These are phyloP conservation scores for Cephus spinipes DNA, from an alignment of 2,888 invertebrate species.

Conservation along the genomic window DNA sequence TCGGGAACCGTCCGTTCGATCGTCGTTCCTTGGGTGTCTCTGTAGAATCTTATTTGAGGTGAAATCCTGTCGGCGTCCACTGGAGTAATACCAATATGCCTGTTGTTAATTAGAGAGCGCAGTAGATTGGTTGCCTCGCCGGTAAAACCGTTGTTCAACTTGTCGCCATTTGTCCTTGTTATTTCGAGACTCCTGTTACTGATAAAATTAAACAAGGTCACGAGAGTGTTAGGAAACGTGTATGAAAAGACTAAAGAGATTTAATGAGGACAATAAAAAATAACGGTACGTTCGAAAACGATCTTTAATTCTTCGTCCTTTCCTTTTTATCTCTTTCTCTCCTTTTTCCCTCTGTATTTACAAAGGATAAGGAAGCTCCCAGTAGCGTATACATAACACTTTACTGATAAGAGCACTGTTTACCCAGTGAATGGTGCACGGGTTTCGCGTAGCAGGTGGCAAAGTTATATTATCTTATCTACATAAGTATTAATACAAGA, in stretches of 20 bases:
- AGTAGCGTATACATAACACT: neutral
- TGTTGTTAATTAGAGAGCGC: slow-evolving; percentile 81
- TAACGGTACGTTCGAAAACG: neutral
- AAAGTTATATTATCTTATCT: slow-evolving; percentile 31
- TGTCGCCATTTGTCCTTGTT: slow-evolving; percentile 62
- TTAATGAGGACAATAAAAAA: neutral
- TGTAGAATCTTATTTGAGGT: slow-evolving; percentile 73
- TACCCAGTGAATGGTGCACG: slow-evolving; percentile 6
- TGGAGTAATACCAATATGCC: slow-evolving; percentile 77
- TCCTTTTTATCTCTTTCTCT: neutral
- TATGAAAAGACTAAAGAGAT: neutral
- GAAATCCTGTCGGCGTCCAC: slow-evolving; percentile 54
- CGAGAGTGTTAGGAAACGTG: neutral
- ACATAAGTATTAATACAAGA: neutral
- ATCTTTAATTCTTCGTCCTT: neutral
- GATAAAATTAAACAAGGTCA: slow-evolving; percentile 9
- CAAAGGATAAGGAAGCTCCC: neutral
- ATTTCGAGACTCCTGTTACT: slow-evolving; percentile 64
- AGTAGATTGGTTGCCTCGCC: slow-evolving; percentile 83
- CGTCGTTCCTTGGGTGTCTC: slow-evolving; percentile 70
- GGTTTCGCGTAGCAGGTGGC: slow-evolving; percentile 14
- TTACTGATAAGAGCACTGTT: neutral
- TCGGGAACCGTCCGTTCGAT: slow-evolving; percentile 68
- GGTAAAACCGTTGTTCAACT: slow-evolving; percentile 58
- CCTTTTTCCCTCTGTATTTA: neutral